Evolutionary conservation across 92 coral and sea anemone species (phyloP).

Genomic region (Heliopora coerulea): DNA sequence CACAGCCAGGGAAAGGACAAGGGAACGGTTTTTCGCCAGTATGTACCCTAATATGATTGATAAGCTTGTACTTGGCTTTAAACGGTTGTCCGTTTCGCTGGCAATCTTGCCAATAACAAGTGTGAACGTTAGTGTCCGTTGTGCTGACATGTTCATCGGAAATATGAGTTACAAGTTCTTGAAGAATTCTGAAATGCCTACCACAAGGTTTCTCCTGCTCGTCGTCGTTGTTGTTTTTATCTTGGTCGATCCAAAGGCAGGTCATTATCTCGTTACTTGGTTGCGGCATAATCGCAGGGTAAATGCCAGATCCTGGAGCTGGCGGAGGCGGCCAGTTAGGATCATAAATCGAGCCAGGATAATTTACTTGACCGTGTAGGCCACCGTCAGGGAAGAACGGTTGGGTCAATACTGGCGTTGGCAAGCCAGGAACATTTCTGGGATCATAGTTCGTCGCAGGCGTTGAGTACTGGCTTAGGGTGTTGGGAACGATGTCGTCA

Average conservation of each 20-base stretch:
- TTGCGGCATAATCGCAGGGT: conserved; percentile 24
- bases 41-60: conserved; percentile 96
- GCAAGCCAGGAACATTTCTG: not conserved
- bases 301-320: not conserved
- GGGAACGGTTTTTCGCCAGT: conserved; percentile 99
- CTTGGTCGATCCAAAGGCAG: conserved; percentile 97
- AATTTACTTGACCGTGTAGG: not conserved
- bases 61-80: conserved; percentile 98
- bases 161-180: conserved; percentile 91
- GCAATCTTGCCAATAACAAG: conserved; percentile 97
- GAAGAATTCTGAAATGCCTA: conserved; percentile 89
- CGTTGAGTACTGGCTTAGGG: conserved; percentile 2
- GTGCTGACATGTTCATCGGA: conserved; percentile 98
- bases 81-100: conserved; percentile 87
- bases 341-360: not conserved
- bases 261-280: conserved; percentile 93
- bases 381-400: conserved; percentile 10
- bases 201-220: conserved; percentile 95
- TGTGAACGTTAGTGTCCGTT: conserved; percentile 86
- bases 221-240: conserved; percentile 71
- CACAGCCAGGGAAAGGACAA: conserved; percentile 93
- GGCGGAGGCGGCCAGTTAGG: not conserved
- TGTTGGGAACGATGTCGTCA: conserved; percentile 11
- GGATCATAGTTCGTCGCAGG: conserved; percentile 5
- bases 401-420: not conserved